phyloP scores from a whole-genome alignment of 2,888 invertebrate species.

The Ischnus inquisitorius region DNA sequence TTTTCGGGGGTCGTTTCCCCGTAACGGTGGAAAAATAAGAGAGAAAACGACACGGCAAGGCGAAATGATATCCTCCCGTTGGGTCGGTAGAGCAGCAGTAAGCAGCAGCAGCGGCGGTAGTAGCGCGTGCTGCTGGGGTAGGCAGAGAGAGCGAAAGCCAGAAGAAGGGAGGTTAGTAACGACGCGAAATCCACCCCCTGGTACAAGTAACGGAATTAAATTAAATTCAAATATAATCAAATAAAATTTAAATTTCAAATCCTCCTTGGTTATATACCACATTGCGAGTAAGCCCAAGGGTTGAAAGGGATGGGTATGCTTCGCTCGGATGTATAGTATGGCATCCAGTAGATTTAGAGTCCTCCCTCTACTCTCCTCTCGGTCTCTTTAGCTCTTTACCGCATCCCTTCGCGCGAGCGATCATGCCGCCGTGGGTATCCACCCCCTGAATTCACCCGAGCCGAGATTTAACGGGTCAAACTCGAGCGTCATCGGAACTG shows the following conservation, averaged over 20 bases:
- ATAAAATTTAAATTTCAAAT: conserved; percentile 86
- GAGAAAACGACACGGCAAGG: conserved; percentile 6
- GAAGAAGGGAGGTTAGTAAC: conserved; percentile 62
- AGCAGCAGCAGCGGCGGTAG: conserved; percentile 18
- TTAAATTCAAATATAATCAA: conserved; percentile 86
- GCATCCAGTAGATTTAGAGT: conserved; percentile 67
- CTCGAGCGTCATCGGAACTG: conserved; percentile 53
- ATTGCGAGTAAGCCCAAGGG: conserved; percentile 52
- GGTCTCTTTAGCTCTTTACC: conserved; percentile 48
- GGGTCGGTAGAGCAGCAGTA: conserved; percentile 33
- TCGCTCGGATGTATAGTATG: conserved; percentile 54
- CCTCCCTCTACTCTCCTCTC: conserved; percentile 45
- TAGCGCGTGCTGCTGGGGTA: conserved; percentile 36
- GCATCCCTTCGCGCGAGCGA: conserved; percentile 73
- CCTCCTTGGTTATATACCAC: conserved; percentile 74
- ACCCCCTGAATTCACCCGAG: conserved; percentile 70
- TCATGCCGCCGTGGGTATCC: conserved; percentile 64
- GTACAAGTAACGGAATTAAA: conserved; percentile 81
- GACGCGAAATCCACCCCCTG: conserved; percentile 65
- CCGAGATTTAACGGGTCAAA: conserved; percentile 84
- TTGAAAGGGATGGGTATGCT: conserved; percentile 47
- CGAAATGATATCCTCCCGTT: conserved; percentile 56
- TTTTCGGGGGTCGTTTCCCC: conserved; percentile 58
- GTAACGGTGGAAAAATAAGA: conserved; percentile 49
- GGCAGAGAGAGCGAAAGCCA: conserved; percentile 7